Percentiles rank a stretch among this genome's conserved stretches.
Evolutionary conservation across 2,797 vertebrate genomes (phyloP).

Genomic region (Lacerta agilis): DNA sequence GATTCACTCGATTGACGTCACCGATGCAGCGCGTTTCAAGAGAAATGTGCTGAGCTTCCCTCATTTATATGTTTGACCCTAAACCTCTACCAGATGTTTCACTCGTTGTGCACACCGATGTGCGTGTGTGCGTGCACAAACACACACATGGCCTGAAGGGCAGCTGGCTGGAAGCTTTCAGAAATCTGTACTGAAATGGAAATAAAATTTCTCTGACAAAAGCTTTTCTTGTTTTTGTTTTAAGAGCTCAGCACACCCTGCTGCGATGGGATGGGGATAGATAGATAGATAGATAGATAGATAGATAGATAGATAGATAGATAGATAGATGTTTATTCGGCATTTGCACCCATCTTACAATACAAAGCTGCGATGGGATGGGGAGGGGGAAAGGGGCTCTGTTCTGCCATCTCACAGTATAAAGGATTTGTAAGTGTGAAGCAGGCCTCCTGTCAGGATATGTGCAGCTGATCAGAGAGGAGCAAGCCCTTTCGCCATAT

Average conservation of each 20-base stretch:
- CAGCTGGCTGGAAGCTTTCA: slow-evolving; percentile 60
- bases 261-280: neutral
- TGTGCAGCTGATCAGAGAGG: no score
- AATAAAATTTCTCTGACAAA: slow-evolving; percentile 54
- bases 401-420: neutral
- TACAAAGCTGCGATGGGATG: fast-evolving
- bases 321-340: no score
- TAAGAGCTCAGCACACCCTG: fast-evolving
- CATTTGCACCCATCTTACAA: no score
- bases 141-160: slow-evolving; percentile 56
- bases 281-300: no score
- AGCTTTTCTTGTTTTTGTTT: slow-evolving; percentile 32
- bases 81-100: slow-evolving; percentile 83
- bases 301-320: no score
- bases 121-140: slow-evolving; percentile 42
- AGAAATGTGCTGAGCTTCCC: slow-evolving; percentile 72
- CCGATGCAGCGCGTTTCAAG: slow-evolving; percentile 65
- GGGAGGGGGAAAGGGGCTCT: neutral
- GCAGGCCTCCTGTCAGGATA: neutral
- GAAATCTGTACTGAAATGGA: slow-evolving; percentile 50
- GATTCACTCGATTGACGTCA: slow-evolving; percentile 81
- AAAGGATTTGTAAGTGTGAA: neutral
- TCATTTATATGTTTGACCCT: slow-evolving; percentile 80
- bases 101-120: slow-evolving; percentile 15
- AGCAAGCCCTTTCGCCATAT: no score